phyloP scores from a whole-genome alignment of 2,888 invertebrate genomes.

The Itoplectis maculator region DNA sequence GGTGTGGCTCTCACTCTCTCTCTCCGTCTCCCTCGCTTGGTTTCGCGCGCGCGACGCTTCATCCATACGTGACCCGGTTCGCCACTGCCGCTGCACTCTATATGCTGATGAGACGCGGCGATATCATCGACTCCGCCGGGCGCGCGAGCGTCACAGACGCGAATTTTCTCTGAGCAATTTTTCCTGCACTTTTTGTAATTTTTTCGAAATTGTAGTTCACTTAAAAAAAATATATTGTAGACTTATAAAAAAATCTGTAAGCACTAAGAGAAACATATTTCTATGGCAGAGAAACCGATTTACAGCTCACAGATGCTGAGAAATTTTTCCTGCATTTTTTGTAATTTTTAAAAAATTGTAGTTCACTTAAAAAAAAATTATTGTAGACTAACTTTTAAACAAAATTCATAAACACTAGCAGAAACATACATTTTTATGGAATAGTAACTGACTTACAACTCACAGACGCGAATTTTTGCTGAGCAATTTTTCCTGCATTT shows the following conservation, averaged over 20 bases:
- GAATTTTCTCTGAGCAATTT: slow-evolving; percentile 51
- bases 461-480: slow-evolving; percentile 36
- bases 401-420: no score
- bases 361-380: no score
- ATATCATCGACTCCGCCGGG: slow-evolving; percentile 60
- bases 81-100: slow-evolving; percentile 78
- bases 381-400: no score
- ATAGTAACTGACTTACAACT: no score
- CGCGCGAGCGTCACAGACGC: slow-evolving; percentile 31
- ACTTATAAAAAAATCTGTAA: slow-evolving; percentile 1
- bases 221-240: not conserved
- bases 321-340: no score
- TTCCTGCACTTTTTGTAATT: slow-evolving; percentile 47
- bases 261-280: not conserved
- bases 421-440: no score
- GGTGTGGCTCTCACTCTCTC: slow-evolving; percentile 54
- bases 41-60: slow-evolving; percentile 67
- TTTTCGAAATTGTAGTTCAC: no score
- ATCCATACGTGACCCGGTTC: slow-evolving; percentile 70
- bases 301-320: no score
- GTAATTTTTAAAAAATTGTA: no score
- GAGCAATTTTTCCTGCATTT: slow-evolving; percentile 58
- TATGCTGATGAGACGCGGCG: slow-evolving; percentile 81
- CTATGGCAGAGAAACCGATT: not conserved
- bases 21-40: slow-evolving; percentile 49